These are phyloP conservation scores for Lathamus discolor DNA, from an alignment of 2,113 vertebrate species.

Conservation along the genomic window DNA sequence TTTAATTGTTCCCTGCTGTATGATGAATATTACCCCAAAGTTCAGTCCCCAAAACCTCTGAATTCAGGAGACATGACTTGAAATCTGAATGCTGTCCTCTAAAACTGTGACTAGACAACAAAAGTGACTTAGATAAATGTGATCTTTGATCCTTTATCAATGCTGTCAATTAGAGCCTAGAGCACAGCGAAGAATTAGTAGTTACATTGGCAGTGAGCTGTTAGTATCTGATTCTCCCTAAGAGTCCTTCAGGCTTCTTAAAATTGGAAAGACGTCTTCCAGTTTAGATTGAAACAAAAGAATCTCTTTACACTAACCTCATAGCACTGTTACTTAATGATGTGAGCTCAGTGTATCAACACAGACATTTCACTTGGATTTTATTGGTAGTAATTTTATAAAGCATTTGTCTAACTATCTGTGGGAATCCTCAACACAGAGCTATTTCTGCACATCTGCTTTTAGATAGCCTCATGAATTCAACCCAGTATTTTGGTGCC, in stretches of 20 bases:
- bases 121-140: not conserved
- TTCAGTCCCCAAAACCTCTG: not conserved
- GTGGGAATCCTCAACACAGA: slow-evolving; percentile 23
- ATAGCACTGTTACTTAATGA: not conserved
- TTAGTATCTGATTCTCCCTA: not conserved
- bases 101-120: not conserved
- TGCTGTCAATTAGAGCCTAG: not conserved
- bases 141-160: not conserved
- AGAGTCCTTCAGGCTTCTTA: not conserved
- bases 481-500: not conserved
- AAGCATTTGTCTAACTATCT: slow-evolving; percentile 28
- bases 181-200: slow-evolving; percentile 11
- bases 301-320: slow-evolving; percentile 20
- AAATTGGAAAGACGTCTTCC: not conserved
- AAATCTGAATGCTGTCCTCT: not conserved
- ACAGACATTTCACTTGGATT: not conserved
- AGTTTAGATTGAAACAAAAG: slow-evolving; percentile 2
- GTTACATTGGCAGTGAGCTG: slow-evolving; percentile 28
- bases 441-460: not conserved
- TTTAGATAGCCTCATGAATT: not conserved
- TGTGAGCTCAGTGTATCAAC: not conserved
- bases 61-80: not conserved
- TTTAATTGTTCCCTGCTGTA: not conserved
- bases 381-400: slow-evolving; percentile 44
- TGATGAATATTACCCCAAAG: not conserved